Evolutionary conservation across 2,888 invertebrate genomes (phyloP), one percentile per base, ranked within the genome.

Genomic region (Drosophila putrida): DNA sequence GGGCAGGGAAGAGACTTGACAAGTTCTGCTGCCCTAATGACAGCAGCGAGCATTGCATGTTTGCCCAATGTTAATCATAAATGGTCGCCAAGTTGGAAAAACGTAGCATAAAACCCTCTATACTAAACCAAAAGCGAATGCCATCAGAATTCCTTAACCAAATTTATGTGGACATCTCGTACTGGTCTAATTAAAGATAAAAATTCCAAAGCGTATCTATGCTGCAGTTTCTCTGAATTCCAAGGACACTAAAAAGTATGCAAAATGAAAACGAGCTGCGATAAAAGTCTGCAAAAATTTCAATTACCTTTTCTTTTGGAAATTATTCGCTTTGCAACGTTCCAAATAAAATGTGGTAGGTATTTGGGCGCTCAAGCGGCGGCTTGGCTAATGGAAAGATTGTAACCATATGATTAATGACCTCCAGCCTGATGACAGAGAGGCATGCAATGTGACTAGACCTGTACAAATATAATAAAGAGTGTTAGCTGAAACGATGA

Each of bases 31-130:
- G 62, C 59, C 50, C 75, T 82, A 82, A 85, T 82, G 85, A 85
- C 85, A 85, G 68, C 85, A 82, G 64, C 75, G 64, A 68, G 57
- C 75, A 73, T 85, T 80, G 85, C 85, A 85, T 85, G 85, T 82
- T 82, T 80, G 80, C 74, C 69, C 66, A 82, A 65, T 85, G 85
- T 85, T 85, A 85, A 85, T 85, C 85, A 85, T 87, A 85, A 80
- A 82, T 73, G 82, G 68, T 47, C 27, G 53, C 49, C 33, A 46
- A 57, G 54, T 49, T 60, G 38, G 38, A 47, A 50, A 46, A 53
- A 36, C 35, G 61, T 33, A 62, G 66, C 67, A 74, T 61, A 63
- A 65, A 59, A 51, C 6, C 9, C 13, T 4, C 20, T 28, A 53
- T 39, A 49, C 43, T n/a, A n/a, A 64, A 63, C 47, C 25, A 35